phyloP scores from a whole-genome alignment of 2,888 invertebrate species.

The Plebejus argus region DNA sequence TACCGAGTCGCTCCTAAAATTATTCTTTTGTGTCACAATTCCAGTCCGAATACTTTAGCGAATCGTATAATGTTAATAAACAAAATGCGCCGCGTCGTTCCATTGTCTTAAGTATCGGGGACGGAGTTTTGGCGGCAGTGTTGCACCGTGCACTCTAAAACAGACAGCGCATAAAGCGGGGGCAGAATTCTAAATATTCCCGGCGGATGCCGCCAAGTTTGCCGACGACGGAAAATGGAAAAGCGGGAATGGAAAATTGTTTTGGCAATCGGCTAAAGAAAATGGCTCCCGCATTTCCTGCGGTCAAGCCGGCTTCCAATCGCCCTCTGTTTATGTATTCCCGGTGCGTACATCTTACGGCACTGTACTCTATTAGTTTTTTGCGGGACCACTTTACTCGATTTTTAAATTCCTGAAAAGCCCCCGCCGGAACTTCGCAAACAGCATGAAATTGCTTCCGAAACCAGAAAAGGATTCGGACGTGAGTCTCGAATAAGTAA shows the following conservation, averaged over 20 bases:
- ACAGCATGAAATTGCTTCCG: background rate
- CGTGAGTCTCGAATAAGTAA: background rate
- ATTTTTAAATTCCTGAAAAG: constrained; percentile 32
- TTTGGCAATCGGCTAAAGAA: constrained; percentile 70
- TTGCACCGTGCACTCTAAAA: constrained; percentile 46
- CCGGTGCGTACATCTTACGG: constrained; percentile 50
- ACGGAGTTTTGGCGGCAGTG: constrained; percentile 49
- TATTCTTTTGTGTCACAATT: background rate
- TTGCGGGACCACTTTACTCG: constrained; percentile 23
- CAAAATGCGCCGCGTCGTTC: constrained; percentile 38
- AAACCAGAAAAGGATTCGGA: background rate
- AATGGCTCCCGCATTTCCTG: constrained; percentile 76
- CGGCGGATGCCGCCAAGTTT: constrained; percentile 66
- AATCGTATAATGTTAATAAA: constrained; percentile 28
- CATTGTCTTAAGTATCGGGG: constrained; percentile 51
- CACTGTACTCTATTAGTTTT: constrained; percentile 36
- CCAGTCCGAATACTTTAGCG: background rate
- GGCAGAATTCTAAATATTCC: constrained; percentile 57
- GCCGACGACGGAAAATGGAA: constrained; percentile 68
- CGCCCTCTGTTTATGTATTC: constrained; percentile 59
- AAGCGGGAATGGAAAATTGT: constrained; percentile 72
- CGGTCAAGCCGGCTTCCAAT: constrained; percentile 72
- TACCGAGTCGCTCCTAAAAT: background rate
- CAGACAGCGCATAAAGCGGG: constrained; percentile 55
- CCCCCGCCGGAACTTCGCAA: background rate